Evolutionary conservation across 1,140 invertebrate species (phyloP).

Genomic region (Drosophila seguyi): DNA sequence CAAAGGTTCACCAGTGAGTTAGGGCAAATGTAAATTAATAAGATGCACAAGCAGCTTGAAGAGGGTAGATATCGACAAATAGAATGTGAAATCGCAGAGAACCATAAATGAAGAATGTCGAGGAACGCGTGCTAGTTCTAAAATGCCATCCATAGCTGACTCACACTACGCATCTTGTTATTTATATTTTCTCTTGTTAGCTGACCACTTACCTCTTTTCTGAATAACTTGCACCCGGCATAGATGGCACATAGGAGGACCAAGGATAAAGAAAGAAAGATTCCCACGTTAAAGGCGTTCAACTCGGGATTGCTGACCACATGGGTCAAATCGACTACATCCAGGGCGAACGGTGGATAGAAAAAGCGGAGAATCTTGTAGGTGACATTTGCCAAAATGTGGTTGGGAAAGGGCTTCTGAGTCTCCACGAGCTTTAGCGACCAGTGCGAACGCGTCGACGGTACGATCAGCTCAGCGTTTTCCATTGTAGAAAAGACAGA

Average conservation of each 20-base stretch:
- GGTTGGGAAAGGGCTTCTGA: slow-evolving; percentile 9
- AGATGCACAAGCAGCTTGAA: not conserved
- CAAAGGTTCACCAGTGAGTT: not conserved
- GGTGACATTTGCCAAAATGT: slow-evolving; percentile 21
- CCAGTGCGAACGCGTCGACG: slow-evolving; percentile 19
- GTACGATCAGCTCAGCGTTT: not conserved
- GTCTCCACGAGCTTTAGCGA: slow-evolving; percentile 14
- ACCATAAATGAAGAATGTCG: too few species aligned
- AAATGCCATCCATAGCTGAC: not conserved
- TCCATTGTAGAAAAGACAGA: slow-evolving; percentile 1
- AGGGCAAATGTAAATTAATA: not conserved
- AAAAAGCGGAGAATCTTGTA: slow-evolving; percentile 32
- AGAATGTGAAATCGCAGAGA: not conserved
- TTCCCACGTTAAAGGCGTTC: not conserved
- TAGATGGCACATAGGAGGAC: not conserved
- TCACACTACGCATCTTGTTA: not conserved
- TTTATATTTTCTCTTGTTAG: not conserved
- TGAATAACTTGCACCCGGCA: not conserved
- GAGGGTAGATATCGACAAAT: not conserved
- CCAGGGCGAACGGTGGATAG: slow-evolving; percentile 27
- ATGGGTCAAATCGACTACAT: slow-evolving; percentile 4
- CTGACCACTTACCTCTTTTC: not conserved
- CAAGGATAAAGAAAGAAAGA: not conserved
- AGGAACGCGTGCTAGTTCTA: not conserved
- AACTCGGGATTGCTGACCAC: slow-evolving; percentile 18